Base-by-base conservation (phyloP, 2,888 invertebrate species). In the Steromphala cineraria region DNA sequence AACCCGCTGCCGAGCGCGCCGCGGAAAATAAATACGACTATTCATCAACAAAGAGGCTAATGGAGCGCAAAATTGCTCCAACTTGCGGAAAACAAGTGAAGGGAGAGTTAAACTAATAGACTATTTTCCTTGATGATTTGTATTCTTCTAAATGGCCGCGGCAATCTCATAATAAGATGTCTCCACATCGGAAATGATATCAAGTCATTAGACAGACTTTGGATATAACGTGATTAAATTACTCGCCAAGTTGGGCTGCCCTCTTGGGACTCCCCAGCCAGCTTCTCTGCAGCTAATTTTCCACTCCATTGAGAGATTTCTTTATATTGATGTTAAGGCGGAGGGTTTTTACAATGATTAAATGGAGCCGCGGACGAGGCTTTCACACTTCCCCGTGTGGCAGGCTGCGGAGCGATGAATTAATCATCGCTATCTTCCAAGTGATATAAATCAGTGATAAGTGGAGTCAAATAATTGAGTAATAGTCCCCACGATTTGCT, bases 271-370 rank as follows among this genome's bases (percentile, higher is more conserved):
- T 31, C 53, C 17, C 76, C 17, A 53, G 36, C 55, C 67, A 24
- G 67, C 67, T 62, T 53, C 75, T 52, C 75, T 76, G 74, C 71
- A 82, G 76, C 83, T 83, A 84, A 84, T 84, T 84, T 84, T 84
- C 83, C 83, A 79, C 71, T 80, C 82, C 79, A 82, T 83, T 83
- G 83, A 82, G 82, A 76, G 80, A 82, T 82, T 83, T 81, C 83
- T 81, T 79, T 82, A 80, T 82, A 84, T 84, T 84, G 83, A 83
- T 84, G 84, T 83, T 81, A 81, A 82, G 77, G 79, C 80, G 78
- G 75, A 80, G 80, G 82, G 83, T 83, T 83, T 82, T 83, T 82
- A 82, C 81, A 84, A 82, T 84, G 84, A 84, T 83, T 84, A 83
- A 82, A 81, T 82, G 80, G 80, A 79, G 79, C 80, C 82, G 46